These are phyloP conservation scores for Ophioninae sp. DNA, from an alignment of 2,888 invertebrate species.

Conservation along the genomic window DNA sequence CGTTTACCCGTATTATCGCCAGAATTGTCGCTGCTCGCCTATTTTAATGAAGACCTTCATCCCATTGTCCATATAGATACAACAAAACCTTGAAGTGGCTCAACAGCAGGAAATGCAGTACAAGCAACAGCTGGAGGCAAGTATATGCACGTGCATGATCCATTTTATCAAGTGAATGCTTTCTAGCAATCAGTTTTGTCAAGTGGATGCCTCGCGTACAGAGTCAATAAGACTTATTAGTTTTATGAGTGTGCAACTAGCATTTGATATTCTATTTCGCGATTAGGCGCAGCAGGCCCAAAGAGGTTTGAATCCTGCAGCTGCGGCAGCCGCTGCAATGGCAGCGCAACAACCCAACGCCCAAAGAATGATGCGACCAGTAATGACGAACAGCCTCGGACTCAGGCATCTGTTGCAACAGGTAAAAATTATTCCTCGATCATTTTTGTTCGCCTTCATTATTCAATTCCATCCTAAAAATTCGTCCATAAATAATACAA, in stretches of 20 bases:
- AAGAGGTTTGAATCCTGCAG: conserved; percentile 75
- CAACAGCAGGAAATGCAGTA: conserved; percentile 92
- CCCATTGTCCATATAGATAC: conserved; percentile 79
- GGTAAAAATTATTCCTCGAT: conserved; percentile 78
- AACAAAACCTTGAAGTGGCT: conserved; percentile 87
- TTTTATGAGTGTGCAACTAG: not conserved
- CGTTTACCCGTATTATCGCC: not conserved
- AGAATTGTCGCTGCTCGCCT: not conserved
- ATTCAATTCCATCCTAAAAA: not conserved
- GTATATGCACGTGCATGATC: conserved; percentile 68
- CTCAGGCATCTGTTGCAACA: conserved; percentile 91
- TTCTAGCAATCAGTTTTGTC: no score
- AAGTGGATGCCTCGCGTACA: no score
- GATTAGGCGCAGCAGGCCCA: conserved; percentile 78
- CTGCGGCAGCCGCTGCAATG: conserved; percentile 76
- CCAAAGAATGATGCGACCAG: conserved; percentile 89
- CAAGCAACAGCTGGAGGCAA: conserved; percentile 87
- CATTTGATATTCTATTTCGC: conserved; percentile 14
- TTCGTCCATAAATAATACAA: not conserved
- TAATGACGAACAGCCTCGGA: conserved; percentile 89
- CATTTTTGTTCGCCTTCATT: not conserved
- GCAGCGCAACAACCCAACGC: conserved; percentile 81
- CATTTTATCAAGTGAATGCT: not conserved
- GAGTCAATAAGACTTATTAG: not conserved
- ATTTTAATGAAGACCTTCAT: conserved; percentile 10